Evolutionary conservation across 2,113 vertebrate genomes (phyloP).

Genomic region (Capra hircus): DNA sequence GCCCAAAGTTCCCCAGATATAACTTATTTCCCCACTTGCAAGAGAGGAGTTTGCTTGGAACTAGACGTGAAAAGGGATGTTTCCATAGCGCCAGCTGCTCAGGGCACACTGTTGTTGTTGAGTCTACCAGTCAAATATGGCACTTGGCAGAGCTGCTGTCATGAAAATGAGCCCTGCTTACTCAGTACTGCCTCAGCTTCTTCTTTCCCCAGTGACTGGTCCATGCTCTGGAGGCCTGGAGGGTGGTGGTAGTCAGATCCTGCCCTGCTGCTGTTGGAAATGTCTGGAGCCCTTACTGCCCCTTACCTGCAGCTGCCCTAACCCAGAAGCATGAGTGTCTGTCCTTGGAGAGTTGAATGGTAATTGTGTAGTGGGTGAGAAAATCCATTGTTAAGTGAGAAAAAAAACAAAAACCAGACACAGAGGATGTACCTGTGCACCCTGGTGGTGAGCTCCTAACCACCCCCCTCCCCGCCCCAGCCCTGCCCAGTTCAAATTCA

Average conservation of each 20-base stretch:
- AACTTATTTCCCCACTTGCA: background rate
- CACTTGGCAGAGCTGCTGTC: background rate
- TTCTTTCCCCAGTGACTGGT: background rate
- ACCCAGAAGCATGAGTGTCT: background rate
- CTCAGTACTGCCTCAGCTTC: background rate
- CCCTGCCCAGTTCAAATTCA: background rate
- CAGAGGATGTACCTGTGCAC: background rate
- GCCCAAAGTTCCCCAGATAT: background rate
- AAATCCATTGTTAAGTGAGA: background rate
- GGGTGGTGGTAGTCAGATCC: background rate
- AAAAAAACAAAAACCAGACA: background rate
- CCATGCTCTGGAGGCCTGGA: background rate
- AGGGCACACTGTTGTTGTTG: too few relatives aligned
- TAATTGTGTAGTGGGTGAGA: background rate
- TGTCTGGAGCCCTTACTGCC: background rate
- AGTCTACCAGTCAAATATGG: too few relatives aligned
- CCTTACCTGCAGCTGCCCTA: background rate
- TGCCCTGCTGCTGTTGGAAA: too few relatives aligned
- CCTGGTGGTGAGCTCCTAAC: background rate
- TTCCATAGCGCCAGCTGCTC: background rate
- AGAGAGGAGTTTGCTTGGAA: background rate
- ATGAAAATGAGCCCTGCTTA: background rate
- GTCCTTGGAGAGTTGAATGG: background rate
- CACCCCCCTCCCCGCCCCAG: rapidly evolving
- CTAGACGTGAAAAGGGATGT: background rate